These are phyloP conservation scores for Okapia johnstoni DNA, from an alignment of 2,113 vertebrate species.

Conservation along the genomic window DNA sequence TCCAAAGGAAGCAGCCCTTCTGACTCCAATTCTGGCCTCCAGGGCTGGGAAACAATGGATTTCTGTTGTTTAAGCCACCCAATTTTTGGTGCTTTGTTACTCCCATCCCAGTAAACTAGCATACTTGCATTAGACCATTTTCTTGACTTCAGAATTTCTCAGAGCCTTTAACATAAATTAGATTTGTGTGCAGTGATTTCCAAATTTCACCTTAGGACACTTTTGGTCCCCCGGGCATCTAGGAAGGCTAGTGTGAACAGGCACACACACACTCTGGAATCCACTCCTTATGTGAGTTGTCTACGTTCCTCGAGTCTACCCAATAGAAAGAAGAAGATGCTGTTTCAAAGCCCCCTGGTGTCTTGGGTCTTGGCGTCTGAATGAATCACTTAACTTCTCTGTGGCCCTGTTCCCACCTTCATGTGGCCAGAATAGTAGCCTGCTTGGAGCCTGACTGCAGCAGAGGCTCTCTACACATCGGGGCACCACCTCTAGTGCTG, in stretches of 20 bases:
- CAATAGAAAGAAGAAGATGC: neutral
- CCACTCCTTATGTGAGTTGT: no score
- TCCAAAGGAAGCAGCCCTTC: neutral
- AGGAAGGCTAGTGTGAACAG: neutral
- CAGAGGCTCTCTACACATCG: neutral
- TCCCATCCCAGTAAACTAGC: neutral
- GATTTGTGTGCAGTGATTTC: neutral
- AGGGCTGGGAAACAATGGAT: neutral
- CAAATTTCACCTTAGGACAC: neutral
- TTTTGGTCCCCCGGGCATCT: neutral
- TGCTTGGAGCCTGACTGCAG: neutral
- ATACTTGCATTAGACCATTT: neutral
- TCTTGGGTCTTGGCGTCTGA: neutral
- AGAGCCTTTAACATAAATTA: neutral
- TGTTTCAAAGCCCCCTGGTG: neutral
- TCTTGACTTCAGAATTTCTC: neutral
- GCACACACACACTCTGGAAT: neutral
- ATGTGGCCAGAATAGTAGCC: fast-evolving
- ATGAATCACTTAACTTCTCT: neutral
- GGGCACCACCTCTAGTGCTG: no score
- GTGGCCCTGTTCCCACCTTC: neutral
- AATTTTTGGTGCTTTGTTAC: neutral
- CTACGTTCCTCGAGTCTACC: no score
- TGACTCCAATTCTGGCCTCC: fast-evolving
- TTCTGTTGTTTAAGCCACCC: neutral